These are phyloP conservation scores for Tenthredo mesomela DNA, from an alignment of 2,888 invertebrate species.

Conservation along the genomic window DNA sequence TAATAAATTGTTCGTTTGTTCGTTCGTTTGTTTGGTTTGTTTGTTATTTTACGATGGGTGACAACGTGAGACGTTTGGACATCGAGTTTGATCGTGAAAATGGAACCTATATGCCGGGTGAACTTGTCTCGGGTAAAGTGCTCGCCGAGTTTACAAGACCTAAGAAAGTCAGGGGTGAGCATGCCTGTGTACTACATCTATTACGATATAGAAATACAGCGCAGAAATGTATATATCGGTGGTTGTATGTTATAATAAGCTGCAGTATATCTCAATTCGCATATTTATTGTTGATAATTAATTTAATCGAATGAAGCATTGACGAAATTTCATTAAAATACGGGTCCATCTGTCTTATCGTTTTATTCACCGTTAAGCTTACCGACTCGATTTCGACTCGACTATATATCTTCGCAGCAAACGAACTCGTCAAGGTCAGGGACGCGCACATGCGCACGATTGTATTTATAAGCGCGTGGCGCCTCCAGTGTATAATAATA, in stretches of 20 bases:
- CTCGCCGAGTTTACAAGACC: slow-evolving; percentile 54
- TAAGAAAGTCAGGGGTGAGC: slow-evolving; percentile 60
- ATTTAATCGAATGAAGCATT: background rate
- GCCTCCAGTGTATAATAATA: background rate
- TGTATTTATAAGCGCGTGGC: background rate
- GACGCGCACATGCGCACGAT: background rate
- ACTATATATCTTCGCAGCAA: background rate
- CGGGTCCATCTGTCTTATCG: background rate
- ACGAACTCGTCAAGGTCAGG: background rate
- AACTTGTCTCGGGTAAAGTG: slow-evolving; percentile 61
- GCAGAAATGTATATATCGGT: too few relatives aligned
- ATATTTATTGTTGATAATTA: background rate
- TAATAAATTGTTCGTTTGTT: background rate
- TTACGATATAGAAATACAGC: background rate
- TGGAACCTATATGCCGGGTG: slow-evolving; percentile 60
- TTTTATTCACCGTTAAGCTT: background rate
- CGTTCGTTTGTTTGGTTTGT: background rate
- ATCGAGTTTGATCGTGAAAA: slow-evolving; percentile 59
- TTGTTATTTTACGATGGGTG: slow-evolving; percentile 12
- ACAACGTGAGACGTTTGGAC: background rate
- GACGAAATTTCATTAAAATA: background rate
- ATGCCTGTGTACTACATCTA: background rate
- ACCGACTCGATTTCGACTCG: background rate
- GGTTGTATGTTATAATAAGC: background rate
- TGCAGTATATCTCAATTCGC: background rate